Conservation (phyloP, 2,888 invertebrate genomes). For the Eumacrocentrus americanus region DNA sequence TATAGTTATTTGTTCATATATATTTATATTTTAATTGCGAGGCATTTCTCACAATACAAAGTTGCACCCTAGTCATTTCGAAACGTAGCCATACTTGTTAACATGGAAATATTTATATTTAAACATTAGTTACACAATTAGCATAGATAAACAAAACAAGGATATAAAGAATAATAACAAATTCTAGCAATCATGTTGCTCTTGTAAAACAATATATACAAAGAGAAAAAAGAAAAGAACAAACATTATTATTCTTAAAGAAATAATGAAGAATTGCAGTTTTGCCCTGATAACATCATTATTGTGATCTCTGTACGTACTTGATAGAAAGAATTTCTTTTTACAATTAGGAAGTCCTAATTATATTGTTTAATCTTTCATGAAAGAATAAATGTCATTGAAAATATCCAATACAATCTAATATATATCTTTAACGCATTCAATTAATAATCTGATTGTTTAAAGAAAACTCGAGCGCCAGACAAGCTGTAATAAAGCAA, state of each 20-base stretch:
- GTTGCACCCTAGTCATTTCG: neutral
- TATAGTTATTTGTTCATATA: neutral
- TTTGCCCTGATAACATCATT: no score
- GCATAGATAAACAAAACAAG: neutral
- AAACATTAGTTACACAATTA: neutral
- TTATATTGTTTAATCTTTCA: neutral
- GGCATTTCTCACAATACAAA: neutral
- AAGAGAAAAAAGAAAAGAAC: neutral
- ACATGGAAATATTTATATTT: neutral
- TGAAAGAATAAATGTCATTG: slow-evolving; percentile 2
- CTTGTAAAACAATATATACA: neutral
- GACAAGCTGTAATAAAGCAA: slow-evolving; percentile 89
- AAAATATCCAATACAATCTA: neutral
- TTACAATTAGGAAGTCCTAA: neutral
- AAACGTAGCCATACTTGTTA: neutral
- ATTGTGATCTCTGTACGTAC: neutral
- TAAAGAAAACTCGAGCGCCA: slow-evolving; percentile 95
- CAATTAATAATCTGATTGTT: slow-evolving; percentile 60
- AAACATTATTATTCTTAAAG: no score
- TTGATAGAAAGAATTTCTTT: neutral
- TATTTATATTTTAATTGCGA: neutral
- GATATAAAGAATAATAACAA: neutral
- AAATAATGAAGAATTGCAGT: no score
- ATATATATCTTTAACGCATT: neutral
- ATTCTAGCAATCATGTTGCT: neutral